These are phyloP conservation scores for Boloria euphrosyne DNA, from an alignment of 2,888 invertebrate species.

Conservation along the genomic window DNA sequence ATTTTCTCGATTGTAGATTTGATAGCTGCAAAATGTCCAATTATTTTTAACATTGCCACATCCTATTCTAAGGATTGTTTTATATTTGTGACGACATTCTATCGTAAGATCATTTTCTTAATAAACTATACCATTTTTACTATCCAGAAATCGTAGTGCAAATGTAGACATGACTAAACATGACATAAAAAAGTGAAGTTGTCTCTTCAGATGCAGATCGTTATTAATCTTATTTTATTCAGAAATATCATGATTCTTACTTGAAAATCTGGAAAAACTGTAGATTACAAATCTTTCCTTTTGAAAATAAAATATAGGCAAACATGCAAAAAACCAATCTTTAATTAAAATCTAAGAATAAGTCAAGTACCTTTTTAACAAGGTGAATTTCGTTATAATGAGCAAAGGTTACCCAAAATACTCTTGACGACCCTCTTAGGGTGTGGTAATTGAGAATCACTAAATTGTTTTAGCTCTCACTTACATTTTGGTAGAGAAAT, in stretches of 20 bases:
- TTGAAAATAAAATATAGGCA: background rate
- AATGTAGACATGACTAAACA: too few species aligned
- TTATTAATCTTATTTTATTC: too few species aligned
- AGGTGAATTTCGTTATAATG: constrained; percentile 41
- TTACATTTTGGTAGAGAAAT: constrained; percentile 61
- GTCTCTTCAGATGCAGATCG: too few species aligned
- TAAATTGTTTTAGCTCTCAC: constrained; percentile 63
- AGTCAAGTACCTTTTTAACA: constrained; percentile 30
- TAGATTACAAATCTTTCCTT: background rate
- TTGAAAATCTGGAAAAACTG: background rate
- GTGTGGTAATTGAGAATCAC: constrained; percentile 57
- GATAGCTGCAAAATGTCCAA: constrained; percentile 18
- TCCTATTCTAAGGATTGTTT: background rate
- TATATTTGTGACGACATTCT: too few species aligned
- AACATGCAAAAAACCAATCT: constrained; percentile 9
- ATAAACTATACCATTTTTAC: too few species aligned
- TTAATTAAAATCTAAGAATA: constrained; percentile 10
- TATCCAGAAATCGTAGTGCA: too few species aligned
- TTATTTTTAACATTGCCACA: constrained; percentile 6
- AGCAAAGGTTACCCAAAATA: constrained; percentile 36
- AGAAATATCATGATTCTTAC: too few species aligned
- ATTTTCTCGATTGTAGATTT: constrained; percentile 21
- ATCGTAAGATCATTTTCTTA: too few species aligned
- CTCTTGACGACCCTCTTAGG: constrained; percentile 41
- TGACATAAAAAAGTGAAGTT: too few species aligned